Evolutionary conservation across 2,888 invertebrate genomes (phyloP), one percentile per base, ranked within the genome.

Genomic region (Icerya purchasi): DNA sequence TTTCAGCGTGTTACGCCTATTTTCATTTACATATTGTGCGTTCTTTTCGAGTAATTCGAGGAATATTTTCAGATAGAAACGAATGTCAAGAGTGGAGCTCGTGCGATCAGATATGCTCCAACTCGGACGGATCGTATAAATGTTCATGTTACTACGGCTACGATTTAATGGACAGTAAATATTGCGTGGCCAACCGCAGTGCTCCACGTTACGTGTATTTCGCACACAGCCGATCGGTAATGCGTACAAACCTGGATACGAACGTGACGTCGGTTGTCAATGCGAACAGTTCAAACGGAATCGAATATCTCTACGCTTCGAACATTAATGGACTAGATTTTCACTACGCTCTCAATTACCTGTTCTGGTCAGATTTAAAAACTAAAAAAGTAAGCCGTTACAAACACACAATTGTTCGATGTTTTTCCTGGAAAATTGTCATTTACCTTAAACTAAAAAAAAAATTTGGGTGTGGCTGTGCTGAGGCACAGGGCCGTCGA

Each of bases 41-140:
- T n/a, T n/a, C n/a, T n/a, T n/a, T n/a, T n/a, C n/a, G n/a, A n/a
- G n/a, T n/a, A n/a, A n/a, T n/a, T n/a, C n/a, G n/a, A n/a, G n/a
- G n/a, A n/a, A n/a, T n/a, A 50, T 60, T 64, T 67, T 10, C 69
- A 80, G 97, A 98, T 75, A 79, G 87, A 65, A 83, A 97, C 74
- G 96, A 97, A 72, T 91, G 91, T 72, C 72, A 76, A 54, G 88
- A 89, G 72, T 91, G 90, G 90, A 90, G 90, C 51, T 87, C 80
- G 72, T 98, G 97, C 72, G 93, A 96, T 70, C 98, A 98, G 72
- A 76, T 85, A 25, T 98, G 98, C 71, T 79, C 81, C 61, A 96
- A 97, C 71, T 83, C 83, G 0, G 84, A 83, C 1, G 92, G 78
- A 8, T 73, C 88, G 10, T 96, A 85, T 73, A 75, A 72, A 51